Evolutionary conservation across 1,140 invertebrate species (phyloP), one percentile per base, ranked within the genome.

Genomic region (Megalonaias nervosa): DNA sequence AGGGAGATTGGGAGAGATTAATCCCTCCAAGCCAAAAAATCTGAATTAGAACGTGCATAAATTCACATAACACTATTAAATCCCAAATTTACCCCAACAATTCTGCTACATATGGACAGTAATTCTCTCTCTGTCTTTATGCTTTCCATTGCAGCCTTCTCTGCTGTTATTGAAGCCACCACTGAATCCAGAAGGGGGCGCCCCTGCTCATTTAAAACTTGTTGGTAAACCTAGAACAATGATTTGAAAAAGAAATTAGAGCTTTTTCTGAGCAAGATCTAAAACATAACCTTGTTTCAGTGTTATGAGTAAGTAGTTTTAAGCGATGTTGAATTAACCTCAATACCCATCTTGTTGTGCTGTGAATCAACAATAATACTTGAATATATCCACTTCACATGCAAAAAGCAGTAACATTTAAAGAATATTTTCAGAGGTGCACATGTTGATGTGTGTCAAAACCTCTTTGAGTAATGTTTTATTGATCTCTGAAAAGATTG

Each of bases 141-240:
- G 65, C 87, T 88, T 75, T 90, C 89, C 48, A 87, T 64, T 1
- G 86, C 82, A 14, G 83, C 69, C 66, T 86, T 87, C 64, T 89
- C 86, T 14, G 86, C 84, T 23, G 85, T 85, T 19, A 89, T 82
- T 17, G 87, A 87, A n/a, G 84, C 86, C 56, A 88, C 86, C 57
- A 91, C 81, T 71, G 83, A 89, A 67, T 89, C 86, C 21, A 88
- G 75, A 19, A 91, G 79, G 48, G 87, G 86, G 19, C 83, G 74
- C 61, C 89, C 87, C 55, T 91, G 90, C 59, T 91, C 90, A 85
- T 88, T 90, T 48, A 91, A 70, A 15, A 91, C 88, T 76, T 91
- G 89, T 48, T 85, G 83, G 67, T 89, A 84, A 55, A 91, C 90
- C 90, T 91, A 71, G 16, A 73, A 75, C 67, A 69, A 57, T 11